A percentile compares a stretch with the other conserved stretches of the same genome.
Conservation (phyloP, 2,888 invertebrate genomes). For the Drosophila meridiana region DNA sequence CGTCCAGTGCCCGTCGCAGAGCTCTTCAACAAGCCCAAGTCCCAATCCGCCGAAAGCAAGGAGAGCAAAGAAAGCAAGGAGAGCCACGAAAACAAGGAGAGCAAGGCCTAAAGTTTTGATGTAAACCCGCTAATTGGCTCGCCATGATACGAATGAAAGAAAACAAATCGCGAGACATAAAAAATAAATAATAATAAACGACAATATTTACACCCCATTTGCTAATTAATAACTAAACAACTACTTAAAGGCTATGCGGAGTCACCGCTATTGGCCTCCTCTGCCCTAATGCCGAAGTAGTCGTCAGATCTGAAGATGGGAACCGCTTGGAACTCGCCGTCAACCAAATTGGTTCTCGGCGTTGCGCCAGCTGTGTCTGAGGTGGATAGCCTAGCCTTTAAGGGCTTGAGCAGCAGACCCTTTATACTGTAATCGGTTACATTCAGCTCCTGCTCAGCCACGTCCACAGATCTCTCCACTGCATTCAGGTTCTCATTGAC, state of each 20-base stretch:
- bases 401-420: slow-evolving; percentile 87
- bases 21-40: slow-evolving; percentile 66
- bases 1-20: slow-evolving; percentile 80
- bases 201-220: slow-evolving; percentile 34
- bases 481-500: slow-evolving; percentile 86
- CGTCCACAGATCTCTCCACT: slow-evolving; percentile 87
- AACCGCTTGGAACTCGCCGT: slow-evolving; percentile 82
- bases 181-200: slow-evolving; percentile 32
- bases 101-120: slow-evolving; percentile 16
- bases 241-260: slow-evolving; percentile 1
- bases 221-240: slow-evolving; percentile 33
- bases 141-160: slow-evolving; percentile 21
- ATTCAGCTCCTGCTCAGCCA: slow-evolving; percentile 87
- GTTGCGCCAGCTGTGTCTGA: slow-evolving; percentile 32
- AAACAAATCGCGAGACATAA: slow-evolving; percentile 7
- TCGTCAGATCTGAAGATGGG: slow-evolving; percentile 82
- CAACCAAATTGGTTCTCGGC: slow-evolving; percentile 67
- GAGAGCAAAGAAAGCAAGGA: slow-evolving; percentile 53
- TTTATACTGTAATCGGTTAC: slow-evolving; percentile 87
- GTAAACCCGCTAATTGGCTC: slow-evolving; percentile 18
- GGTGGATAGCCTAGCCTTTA: slow-evolving; percentile 83
- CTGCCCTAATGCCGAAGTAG: slow-evolving; percentile 72
- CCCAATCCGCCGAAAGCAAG: slow-evolving; percentile 31
- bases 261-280: not conserved
- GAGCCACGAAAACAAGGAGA: slow-evolving; percentile 48